phyloP scores from a whole-genome alignment of 2,113 vertebrate genomes.

The Thermophis baileyi region DNA sequence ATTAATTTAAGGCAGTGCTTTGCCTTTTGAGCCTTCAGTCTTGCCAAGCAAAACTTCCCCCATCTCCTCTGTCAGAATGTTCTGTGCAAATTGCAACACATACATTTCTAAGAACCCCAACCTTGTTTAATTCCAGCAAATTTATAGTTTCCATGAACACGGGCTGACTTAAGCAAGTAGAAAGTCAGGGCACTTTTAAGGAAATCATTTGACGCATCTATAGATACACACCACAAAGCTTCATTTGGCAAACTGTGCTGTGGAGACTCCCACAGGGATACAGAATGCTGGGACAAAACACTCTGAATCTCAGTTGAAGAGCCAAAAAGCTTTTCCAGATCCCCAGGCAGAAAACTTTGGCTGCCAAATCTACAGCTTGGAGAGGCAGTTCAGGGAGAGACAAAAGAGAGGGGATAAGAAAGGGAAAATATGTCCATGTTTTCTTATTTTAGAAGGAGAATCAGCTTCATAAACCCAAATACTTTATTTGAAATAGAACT shows the following conservation, averaged over 20 bases:
- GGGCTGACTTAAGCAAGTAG: not conserved
- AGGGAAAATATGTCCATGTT: not conserved
- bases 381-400: not conserved
- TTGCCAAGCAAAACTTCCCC: not conserved
- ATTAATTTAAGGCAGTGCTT: not conserved
- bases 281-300: slow-evolving; percentile 25
- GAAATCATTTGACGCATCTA: not conserved
- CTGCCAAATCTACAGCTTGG: slow-evolving; percentile 26
- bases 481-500: slow-evolving; percentile 13
- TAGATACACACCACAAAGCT: not conserved
- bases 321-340: slow-evolving; percentile 3
- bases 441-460: slow-evolving; percentile 27
- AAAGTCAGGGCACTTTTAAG: not conserved
- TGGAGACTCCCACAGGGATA: slow-evolving; percentile 11
- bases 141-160: slow-evolving; percentile 6
- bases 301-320: not conserved
- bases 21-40: not conserved
- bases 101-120: slow-evolving; percentile 24
- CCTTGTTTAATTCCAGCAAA: not conserved
- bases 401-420: not conserved
- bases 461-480: not conserved
- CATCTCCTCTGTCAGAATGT: slow-evolving; percentile 8
- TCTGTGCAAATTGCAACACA: slow-evolving; percentile 17
- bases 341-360: slow-evolving; percentile 12
- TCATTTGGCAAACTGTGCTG: not conserved